Evolutionary conservation across 2,888 invertebrate genomes (phyloP).

Genomic region (Watsonalla cultraria): DNA sequence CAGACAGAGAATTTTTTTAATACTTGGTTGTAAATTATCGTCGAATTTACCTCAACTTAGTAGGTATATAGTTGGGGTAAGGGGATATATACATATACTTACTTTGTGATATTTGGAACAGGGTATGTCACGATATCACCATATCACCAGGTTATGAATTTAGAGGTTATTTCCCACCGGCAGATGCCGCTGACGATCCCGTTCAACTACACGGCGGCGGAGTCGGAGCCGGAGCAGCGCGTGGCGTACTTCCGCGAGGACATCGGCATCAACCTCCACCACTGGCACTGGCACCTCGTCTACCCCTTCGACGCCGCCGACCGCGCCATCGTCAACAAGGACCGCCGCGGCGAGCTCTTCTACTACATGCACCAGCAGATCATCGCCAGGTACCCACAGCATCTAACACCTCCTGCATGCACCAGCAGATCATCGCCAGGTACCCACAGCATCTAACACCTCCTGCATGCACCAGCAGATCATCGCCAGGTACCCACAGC

Average conservation of each 20-base stretch:
- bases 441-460: conserved; percentile 14
- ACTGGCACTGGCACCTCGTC: conserved; percentile 95
- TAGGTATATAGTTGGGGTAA: too few species aligned
- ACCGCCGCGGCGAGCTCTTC: conserved; percentile 87
- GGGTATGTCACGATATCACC: too few species aligned
- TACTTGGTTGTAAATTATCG: too few species aligned
- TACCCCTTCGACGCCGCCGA: conserved; percentile 86
- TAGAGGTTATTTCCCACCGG: too few species aligned
- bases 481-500: conserved; percentile 66
- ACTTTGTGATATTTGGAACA: too few species aligned
- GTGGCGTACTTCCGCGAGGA: conserved; percentile 92
- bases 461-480: conserved; percentile 90
- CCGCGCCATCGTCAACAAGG: conserved; percentile 81
- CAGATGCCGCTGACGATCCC: conserved; percentile 84
- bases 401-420: conserved; percentile 86
- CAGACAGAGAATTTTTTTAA: too few species aligned
- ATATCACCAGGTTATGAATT: too few species aligned
- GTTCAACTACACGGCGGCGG: conserved; percentile 85
- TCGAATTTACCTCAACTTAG: too few species aligned
- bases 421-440: conserved; percentile 84
- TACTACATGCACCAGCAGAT: conserved; percentile 90
- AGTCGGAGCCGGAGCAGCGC: conserved; percentile 87
- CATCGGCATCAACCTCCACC: conserved; percentile 90
- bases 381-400: conserved; percentile 66
- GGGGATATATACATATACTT: too few species aligned